These are phyloP conservation scores for Pardosa pseudoannulata DNA, from an alignment of 2,888 invertebrate species.

Conservation along the genomic window DNA sequence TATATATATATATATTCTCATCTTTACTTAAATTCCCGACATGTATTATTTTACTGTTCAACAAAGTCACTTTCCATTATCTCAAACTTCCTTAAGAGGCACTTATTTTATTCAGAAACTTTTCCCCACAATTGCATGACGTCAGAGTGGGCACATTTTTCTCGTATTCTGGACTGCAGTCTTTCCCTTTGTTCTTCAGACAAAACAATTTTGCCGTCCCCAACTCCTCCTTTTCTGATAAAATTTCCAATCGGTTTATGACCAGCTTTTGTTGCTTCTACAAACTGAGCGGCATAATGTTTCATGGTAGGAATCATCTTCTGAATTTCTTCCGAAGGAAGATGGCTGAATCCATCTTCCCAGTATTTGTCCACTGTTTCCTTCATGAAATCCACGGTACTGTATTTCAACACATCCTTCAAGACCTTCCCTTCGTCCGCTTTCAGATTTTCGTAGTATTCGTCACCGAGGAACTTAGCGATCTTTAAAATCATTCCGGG, in stretches of 20 bases:
- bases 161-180: slow-evolving; percentile 16
- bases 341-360: not conserved
- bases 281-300: not conserved
- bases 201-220: slow-evolving; percentile 77
- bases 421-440: slow-evolving; percentile 24
- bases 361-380: slow-evolving; percentile 9
- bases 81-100: too few relatives aligned
- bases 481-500: slow-evolving; percentile 70
- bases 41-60: too few relatives aligned
- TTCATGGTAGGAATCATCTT: slow-evolving; percentile 8
- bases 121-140: slow-evolving; percentile 54
- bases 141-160: slow-evolving; percentile 44
- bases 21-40: too few relatives aligned
- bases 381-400: slow-evolving; percentile 66
- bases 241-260: slow-evolving; percentile 27
- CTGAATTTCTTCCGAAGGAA: not conserved
- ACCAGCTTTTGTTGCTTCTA: slow-evolving; percentile 19
- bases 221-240: slow-evolving; percentile 76
- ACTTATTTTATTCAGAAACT: too few relatives aligned
- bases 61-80: too few relatives aligned
- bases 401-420: slow-evolving; percentile 34
- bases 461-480: slow-evolving; percentile 72
- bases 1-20: too few relatives aligned
- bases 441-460: slow-evolving; percentile 16
- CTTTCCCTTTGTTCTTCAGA: slow-evolving; percentile 35